Conservation (phyloP, 2,113 vertebrate genomes). For the Sclerurus mexicanus region DNA sequence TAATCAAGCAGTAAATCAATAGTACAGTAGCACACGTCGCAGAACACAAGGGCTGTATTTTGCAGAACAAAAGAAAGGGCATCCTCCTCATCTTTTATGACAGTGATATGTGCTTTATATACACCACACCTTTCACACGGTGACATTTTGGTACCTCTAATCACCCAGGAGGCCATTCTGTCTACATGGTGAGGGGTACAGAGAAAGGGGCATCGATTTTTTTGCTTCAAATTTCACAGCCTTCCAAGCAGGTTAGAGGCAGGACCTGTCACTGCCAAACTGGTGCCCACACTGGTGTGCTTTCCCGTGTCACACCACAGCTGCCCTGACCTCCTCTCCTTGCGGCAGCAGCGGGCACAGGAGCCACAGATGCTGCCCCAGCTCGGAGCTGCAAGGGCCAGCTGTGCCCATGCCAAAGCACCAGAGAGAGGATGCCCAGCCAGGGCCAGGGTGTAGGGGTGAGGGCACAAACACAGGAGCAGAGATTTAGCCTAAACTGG, state of each 20-base stretch:
- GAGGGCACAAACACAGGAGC: not conserved
- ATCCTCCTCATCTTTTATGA: not conserved
- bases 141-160: not conserved
- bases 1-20: constrained; percentile 53
- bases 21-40: not conserved
- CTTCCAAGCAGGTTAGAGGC: not conserved
- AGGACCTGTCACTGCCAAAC: not conserved
- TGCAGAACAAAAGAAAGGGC: not conserved
- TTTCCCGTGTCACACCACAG: not conserved
- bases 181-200: not conserved
- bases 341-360: not conserved
- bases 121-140: not conserved
- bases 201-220: not conserved
- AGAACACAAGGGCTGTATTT: not conserved
- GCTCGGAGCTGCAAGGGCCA: not conserved
- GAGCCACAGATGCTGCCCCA: not conserved
- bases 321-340: not conserved
- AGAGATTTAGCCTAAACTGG: not conserved
- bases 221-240: not conserved
- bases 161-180: not conserved
- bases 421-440: not conserved
- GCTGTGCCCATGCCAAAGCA: not conserved
- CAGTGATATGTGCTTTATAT: not conserved
- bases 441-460: too few species aligned
- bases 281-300: not conserved